Conservation (phyloP, 2,888 invertebrate genomes). For the Mantis religiosa region DNA sequence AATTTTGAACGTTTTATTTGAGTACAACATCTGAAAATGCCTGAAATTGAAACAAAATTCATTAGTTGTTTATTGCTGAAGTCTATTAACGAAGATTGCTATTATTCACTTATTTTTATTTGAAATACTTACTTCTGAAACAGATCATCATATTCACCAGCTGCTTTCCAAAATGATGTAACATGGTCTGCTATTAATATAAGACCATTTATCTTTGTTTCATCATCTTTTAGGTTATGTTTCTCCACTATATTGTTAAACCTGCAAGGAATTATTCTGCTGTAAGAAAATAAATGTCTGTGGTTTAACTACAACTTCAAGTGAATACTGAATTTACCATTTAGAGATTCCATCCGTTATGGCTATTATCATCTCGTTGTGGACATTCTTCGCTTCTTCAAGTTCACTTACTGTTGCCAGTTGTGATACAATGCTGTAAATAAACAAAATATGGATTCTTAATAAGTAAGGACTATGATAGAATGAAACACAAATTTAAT, state of each 20-base stretch:
- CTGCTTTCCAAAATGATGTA: slow-evolving; percentile 71
- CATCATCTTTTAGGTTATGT: slow-evolving; percentile 61
- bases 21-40: slow-evolving; percentile 67
- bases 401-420: slow-evolving; percentile 59
- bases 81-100: no score
- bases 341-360: slow-evolving; percentile 70
- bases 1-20: slow-evolving; percentile 65
- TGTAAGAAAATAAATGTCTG: not conserved
- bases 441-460: no score
- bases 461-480: no score
- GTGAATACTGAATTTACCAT: slow-evolving; percentile 49
- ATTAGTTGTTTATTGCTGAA: not conserved
- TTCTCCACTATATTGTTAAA: slow-evolving; percentile 43
- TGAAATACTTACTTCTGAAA: slow-evolving; percentile 71
- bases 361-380: slow-evolving; percentile 62
- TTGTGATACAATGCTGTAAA: slow-evolving; percentile 59
- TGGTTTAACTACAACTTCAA: not conserved
- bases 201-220: slow-evolving; percentile 64
- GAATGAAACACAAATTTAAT: no score
- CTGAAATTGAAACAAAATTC: slow-evolving; percentile 46
- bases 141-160: slow-evolving; percentile 74
- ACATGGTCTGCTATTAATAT: slow-evolving; percentile 79
- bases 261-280: not conserved
- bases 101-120: no score
- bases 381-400: slow-evolving; percentile 59